These are phyloP conservation scores for Bombus waltoni DNA, from an alignment of 1,140 invertebrate species.

Conservation along the genomic window DNA sequence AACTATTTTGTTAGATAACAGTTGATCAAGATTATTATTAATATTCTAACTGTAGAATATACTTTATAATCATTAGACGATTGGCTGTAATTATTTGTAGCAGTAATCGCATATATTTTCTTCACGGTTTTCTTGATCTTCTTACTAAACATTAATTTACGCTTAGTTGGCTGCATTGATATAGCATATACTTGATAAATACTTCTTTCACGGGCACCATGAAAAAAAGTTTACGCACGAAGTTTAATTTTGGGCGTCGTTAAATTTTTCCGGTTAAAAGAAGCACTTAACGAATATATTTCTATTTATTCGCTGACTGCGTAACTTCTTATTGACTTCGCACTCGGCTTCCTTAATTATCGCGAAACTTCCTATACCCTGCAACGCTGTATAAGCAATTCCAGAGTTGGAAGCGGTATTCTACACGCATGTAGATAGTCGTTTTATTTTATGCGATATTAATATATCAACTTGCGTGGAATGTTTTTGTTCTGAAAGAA, in stretches of 20 bases:
- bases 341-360: not conserved
- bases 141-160: too few species aligned
- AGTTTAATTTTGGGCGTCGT: not conserved
- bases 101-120: too few species aligned
- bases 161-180: too few species aligned
- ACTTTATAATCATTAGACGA: too few species aligned
- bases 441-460: not conserved
- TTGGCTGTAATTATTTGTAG: too few species aligned
- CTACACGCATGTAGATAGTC: not conserved
- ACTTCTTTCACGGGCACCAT: not conserved
- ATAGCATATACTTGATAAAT: too few species aligned
- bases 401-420: not conserved
- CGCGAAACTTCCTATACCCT: not conserved
- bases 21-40: too few species aligned
- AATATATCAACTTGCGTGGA: not conserved
- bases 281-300: not conserved
- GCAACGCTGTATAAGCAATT: not conserved
- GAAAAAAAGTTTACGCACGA: not conserved
- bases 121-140: too few species aligned
- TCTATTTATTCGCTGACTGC: not conserved
- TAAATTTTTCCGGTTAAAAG: constrained; percentile 14
- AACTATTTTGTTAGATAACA: too few species aligned
- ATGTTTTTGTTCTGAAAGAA: not conserved
- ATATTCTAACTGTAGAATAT: too few species aligned
- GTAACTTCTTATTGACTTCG: not conserved